Evolutionary conservation across 92 coral and sea anemone genomes (phyloP), one percentile per base, ranked within the genome.

Genomic region (Actinostola sp.): DNA sequence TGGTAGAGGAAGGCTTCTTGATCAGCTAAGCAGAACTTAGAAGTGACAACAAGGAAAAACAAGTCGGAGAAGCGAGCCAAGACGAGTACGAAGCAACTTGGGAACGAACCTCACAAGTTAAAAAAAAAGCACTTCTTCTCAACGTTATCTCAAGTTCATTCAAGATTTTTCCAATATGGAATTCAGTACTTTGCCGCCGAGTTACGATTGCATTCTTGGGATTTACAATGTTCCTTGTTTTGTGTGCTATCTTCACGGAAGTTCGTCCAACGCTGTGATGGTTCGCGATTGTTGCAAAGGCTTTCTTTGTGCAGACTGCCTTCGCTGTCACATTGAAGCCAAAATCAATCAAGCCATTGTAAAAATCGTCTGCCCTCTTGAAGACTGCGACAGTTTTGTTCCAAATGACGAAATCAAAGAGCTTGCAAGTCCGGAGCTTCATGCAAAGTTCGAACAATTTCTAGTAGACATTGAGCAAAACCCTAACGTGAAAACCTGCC

Each of bases 401-500:
- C 82, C 62, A 11, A 84, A 83, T 24, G 85, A 76, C 5, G 96
- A 90, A 54, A 68, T 90, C 52, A 30, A 56, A 26, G 63, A 69
- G 48, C 65, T 80, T 30, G 87, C 82, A 2, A 58, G 78, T 26
- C 83, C 63, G n/a, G 84, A 75, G 16, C 33, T 83, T n/a, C 80
- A 61, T 27, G 83, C 66, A 44, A 86, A 83, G 69, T 90, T 68
- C 55, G 65, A 83, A 59, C 79, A 75, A 33, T 90, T 90, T 51
- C 85, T 71, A 71, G 88, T 87, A 42, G 96, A 90, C n/a, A 62
- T 90, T 1, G 89, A 83, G 57, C 84, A 72, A 54, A 90, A 90
- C 54, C 96, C 96, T 6, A 44, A 61, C 39, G 86, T 90, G 27
- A 90, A 90, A 77, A 87, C 92, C 0, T 90, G 96, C n/a, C 96